A percentile compares a stretch with the other conserved stretches of the same genome.
Conservation (phyloP, 2,113 vertebrate genomes). For the Pionites leucogaster region DNA sequence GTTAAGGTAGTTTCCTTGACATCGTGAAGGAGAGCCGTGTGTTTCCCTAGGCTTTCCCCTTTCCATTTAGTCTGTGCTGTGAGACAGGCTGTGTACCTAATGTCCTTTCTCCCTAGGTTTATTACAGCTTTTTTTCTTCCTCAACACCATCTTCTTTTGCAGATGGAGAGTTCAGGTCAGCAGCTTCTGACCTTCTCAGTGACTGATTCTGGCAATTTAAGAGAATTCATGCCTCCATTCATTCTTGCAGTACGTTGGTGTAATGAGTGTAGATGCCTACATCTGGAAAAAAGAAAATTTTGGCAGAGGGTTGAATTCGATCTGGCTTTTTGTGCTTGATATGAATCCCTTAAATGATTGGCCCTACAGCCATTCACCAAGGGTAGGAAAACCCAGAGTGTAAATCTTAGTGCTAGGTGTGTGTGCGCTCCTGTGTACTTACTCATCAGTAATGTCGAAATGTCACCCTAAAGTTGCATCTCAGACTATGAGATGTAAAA, state of each 20-base stretch:
- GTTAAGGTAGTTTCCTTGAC: not conserved
- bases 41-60: not conserved
- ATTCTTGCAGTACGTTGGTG: not conserved
- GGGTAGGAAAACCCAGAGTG: accelerated
- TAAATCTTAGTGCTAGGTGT: not conserved
- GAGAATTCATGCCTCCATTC: not conserved
- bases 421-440: not conserved
- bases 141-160: not conserved
- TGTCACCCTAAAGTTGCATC: not conserved
- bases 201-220: not conserved
- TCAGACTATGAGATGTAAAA: accelerated
- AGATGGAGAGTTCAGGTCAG: not conserved
- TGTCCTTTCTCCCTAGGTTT: not conserved
- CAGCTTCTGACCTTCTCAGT: not conserved
- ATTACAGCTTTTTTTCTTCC: not conserved
- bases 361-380: accelerated
- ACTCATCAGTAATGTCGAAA: not conserved
- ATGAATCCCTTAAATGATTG: not conserved
- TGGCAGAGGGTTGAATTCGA: not conserved
- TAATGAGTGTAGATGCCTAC: accelerated
- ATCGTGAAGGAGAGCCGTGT: no score
- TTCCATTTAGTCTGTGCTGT: accelerated
- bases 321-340: not conserved
- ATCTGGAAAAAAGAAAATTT: not conserved
- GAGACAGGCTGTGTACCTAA: not conserved